Evolutionary conservation across 92 coral and sea anemone genomes (phyloP).

Genomic region (Epizoanthus illoricatus): DNA sequence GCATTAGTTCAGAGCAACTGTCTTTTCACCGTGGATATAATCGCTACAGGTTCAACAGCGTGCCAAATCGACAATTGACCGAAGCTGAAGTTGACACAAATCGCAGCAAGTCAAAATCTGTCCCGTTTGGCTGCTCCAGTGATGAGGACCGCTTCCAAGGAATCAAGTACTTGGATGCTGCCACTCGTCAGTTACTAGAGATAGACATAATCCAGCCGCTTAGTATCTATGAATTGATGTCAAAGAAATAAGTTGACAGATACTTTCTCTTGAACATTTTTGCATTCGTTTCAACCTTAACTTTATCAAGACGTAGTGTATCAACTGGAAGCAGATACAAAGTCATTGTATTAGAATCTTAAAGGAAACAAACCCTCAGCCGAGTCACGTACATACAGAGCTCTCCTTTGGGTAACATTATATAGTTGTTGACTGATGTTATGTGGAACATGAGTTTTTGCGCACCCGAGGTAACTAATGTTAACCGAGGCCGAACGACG

Average conservation of each 20-base stretch:
- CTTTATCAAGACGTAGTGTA: not conserved
- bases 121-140: not conserved
- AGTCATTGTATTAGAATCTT: no score
- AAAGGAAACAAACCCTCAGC: no score
- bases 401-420: no score
- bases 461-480: no score
- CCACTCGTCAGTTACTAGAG: not conserved
- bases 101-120: not conserved
- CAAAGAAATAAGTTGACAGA: not conserved
- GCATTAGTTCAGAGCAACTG: not conserved
- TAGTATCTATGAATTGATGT: slow-evolving; percentile 4
- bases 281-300: not conserved
- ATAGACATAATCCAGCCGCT: not conserved
- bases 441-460: no score
- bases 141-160: not conserved
- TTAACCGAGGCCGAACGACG: no score
- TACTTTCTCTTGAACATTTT: not conserved
- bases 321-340: no score
- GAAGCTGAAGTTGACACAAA: not conserved
- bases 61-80: not conserved
- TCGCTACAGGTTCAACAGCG: no score
- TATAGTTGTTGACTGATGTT: no score
- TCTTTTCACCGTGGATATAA: not conserved
- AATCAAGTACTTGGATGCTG: slow-evolving; percentile 1
- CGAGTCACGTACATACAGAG: no score